phyloP scores from a whole-genome alignment of 2,888 invertebrate genomes.

The Leptopilina myrica region DNA sequence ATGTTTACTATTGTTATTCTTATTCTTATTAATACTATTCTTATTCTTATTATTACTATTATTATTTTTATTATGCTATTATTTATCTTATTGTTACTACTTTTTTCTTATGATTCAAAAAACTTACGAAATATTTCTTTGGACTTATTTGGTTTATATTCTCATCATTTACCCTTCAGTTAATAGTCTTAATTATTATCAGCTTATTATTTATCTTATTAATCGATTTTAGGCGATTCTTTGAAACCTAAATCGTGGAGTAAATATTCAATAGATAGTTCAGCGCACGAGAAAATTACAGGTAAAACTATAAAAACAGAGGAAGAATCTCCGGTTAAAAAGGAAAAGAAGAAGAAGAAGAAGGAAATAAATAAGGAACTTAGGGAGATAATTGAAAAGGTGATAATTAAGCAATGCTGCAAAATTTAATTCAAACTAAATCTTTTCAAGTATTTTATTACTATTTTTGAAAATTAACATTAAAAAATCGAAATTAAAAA shows the following conservation, averaged over 20 bases:
- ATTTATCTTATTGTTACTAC: too few species aligned
- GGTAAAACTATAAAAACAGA: conserved; percentile 60
- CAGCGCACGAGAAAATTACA: conserved; percentile 78
- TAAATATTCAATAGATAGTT: conserved; percentile 90
- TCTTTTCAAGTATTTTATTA: too few species aligned
- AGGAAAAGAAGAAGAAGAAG: conserved; percentile 63
- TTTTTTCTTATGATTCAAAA: too few species aligned
- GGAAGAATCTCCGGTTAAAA: conserved; percentile 54
- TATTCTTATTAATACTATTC: too few species aligned
- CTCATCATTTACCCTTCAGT: background rate
- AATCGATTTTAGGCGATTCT: conserved; percentile 77
- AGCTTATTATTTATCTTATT: background rate
- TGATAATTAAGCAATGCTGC: conserved; percentile 63
- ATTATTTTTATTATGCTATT: too few species aligned
- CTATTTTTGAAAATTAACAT: too few species aligned
- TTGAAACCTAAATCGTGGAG: conserved; percentile 95
- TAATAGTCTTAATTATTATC: conserved; percentile 1
- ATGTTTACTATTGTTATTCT: background rate
- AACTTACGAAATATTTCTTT: too few species aligned
- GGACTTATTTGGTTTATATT: background rate
- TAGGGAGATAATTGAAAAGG: conserved; percentile 83
- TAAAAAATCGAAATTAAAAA: too few species aligned
- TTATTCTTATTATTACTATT: background rate
- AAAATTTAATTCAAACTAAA: too few species aligned
- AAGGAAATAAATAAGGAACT: conserved; percentile 77